Conservation (phyloP, 2,888 invertebrate genomes). For the Hartigia nigra region DNA sequence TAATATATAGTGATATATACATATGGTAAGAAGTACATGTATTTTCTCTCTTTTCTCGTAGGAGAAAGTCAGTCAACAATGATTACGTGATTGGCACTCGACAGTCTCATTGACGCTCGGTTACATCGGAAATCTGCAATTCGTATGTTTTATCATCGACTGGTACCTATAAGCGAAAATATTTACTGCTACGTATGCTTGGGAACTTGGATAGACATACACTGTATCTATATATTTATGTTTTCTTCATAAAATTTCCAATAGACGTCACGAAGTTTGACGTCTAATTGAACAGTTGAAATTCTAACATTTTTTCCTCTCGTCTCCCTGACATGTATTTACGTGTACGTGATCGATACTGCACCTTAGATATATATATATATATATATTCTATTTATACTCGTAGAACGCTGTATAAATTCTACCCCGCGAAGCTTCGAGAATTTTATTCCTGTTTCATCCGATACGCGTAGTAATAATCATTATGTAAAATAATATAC, state of each 20-base stretch:
- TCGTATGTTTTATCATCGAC: neutral
- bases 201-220: neutral
- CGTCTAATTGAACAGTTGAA: neutral
- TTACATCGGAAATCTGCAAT: neutral
- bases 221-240: neutral
- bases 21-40: neutral
- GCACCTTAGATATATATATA: neutral
- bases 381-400: neutral
- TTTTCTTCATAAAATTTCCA: neutral
- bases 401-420: neutral
- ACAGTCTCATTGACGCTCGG: neutral
- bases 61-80: conserved; percentile 26
- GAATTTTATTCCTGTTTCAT: neutral
- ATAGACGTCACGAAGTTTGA: neutral
- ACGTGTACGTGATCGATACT: neutral
- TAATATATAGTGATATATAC: neutral
- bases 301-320: neutral
- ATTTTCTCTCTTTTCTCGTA: conserved; percentile 9
- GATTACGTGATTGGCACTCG: conserved; percentile 17
- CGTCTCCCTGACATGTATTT: neutral
- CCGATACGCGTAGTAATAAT: neutral
- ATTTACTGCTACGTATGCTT: neutral
- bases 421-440: neutral
- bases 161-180: neutral
- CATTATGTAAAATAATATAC: neutral